Conservation (phyloP, 1,140 invertebrate species). For the Adoxophyes honmai region DNA sequence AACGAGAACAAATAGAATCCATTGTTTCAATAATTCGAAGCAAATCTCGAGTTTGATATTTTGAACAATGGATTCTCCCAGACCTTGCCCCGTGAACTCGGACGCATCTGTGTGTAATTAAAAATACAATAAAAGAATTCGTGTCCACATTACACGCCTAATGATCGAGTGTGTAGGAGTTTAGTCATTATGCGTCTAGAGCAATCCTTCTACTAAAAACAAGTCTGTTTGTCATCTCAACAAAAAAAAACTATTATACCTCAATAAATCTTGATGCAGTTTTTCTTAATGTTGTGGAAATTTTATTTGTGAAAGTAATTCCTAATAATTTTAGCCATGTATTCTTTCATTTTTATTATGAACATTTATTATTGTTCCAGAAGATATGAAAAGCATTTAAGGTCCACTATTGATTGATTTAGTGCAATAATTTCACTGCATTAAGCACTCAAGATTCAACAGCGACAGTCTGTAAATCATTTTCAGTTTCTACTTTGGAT, state of each 20-base stretch:
- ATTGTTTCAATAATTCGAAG: constrained; percentile 5
- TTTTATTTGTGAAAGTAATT: too few species aligned
- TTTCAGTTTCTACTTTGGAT: constrained; percentile 32
- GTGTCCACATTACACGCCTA: too few species aligned
- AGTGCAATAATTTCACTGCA: constrained; percentile 1
- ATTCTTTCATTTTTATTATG: background rate
- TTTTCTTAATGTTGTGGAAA: too few species aligned
- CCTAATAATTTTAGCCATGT: too few species aligned
- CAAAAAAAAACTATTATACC: too few species aligned
- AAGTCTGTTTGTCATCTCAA: too few species aligned
- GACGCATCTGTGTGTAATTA: too few species aligned
- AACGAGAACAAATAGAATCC: constrained; percentile 6
- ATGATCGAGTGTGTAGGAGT: too few species aligned
- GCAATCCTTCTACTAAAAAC: too few species aligned
- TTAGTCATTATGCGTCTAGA: too few species aligned
- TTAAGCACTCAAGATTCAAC: background rate
- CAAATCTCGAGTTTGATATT: constrained; percentile 1
- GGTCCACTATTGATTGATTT: background rate
- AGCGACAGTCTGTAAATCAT: constrained; percentile 14
- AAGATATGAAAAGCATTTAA: background rate
- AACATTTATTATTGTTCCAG: background rate
- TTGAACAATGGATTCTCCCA: constrained; percentile 4
- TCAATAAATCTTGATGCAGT: too few species aligned
- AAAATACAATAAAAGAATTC: too few species aligned
- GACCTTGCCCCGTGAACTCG: background rate